These are phyloP conservation scores for Drosophila sturtevanti DNA, from an alignment of 1,140 invertebrate genomes.

Conservation along the genomic window DNA sequence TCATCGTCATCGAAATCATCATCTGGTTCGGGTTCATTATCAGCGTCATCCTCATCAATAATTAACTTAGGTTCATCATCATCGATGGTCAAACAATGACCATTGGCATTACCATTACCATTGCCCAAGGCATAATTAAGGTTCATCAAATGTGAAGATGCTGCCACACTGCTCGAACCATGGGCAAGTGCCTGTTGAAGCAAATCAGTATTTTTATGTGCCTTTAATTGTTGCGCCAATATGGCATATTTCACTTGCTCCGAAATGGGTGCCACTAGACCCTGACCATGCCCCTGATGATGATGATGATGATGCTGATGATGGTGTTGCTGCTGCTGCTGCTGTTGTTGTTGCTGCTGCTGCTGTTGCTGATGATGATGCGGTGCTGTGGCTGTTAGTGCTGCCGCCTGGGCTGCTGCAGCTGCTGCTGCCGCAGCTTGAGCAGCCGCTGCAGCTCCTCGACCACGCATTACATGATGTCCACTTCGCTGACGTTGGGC, in stretches of 20 bases:
- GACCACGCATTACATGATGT: constrained; percentile 82
- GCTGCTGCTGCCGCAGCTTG: constrained; percentile 45
- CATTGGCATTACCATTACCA: constrained; percentile 16
- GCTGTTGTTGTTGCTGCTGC: constrained; percentile 29
- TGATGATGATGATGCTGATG: background rate
- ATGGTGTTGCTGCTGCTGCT: background rate
- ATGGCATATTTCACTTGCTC: constrained; percentile 92
- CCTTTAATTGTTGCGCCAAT: constrained; percentile 89
- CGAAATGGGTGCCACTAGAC: constrained; percentile 83
- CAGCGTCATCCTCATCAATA: constrained; percentile 84
- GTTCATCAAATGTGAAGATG: constrained; percentile 37
- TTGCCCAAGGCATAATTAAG: constrained; percentile 40
- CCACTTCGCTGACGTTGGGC: constrained; percentile 87
- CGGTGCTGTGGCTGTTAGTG: constrained; percentile 45
- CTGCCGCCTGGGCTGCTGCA: constrained; percentile 45
- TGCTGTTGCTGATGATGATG: constrained; percentile 31
- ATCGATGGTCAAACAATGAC: constrained; percentile 51
- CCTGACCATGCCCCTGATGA: constrained; percentile 2
- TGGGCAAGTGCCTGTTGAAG: constrained; percentile 82
- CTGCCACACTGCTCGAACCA: constrained; percentile 67
- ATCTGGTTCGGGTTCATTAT: constrained; percentile 72
- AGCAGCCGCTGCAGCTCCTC: constrained; percentile 57
- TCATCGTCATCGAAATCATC: constrained; percentile 87
- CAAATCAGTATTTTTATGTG: constrained; percentile 80
- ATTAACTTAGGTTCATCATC: constrained; percentile 83